phyloP scores from a whole-genome alignment of 2,113 vertebrate species.

The Triplophysa rosa region DNA sequence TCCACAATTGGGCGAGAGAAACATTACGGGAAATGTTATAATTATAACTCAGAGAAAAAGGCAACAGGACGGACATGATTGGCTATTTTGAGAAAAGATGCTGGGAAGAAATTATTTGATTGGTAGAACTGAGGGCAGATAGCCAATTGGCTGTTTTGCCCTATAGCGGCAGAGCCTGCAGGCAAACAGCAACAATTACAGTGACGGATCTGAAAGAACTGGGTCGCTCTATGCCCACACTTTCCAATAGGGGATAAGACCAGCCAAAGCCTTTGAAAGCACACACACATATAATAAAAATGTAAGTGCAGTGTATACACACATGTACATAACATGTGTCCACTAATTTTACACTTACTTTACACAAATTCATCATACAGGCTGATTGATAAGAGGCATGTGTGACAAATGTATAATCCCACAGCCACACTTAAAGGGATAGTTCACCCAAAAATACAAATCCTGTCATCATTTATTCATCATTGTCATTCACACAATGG shows the following conservation, averaged over 20 bases:
- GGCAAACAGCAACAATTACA: slow-evolving; percentile 74
- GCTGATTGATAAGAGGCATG: neutral
- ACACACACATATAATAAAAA: slow-evolving; percentile 37
- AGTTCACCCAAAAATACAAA: no score
- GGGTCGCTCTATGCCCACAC: slow-evolving; percentile 70
- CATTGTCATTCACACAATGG: no score
- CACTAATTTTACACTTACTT: neutral
- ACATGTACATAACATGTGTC: slow-evolving; percentile 35
- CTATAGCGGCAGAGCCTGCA: slow-evolving; percentile 52
- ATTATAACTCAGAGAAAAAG: neutral
- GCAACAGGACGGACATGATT: slow-evolving; percentile 1
- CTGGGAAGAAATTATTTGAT: slow-evolving; percentile 20
- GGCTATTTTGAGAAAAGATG: slow-evolving; percentile 23
- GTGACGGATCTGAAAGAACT: slow-evolving; percentile 78
- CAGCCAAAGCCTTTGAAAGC: slow-evolving; percentile 67
- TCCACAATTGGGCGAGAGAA: neutral
- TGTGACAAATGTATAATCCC: no score
- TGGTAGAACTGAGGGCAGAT: slow-evolving; percentile 43
- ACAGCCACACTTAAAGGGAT: no score
- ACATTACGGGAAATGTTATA: neutral
- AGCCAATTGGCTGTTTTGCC: slow-evolving; percentile 36
- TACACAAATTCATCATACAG: neutral
- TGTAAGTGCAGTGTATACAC: neutral
- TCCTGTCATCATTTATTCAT: no score
- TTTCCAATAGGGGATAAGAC: slow-evolving; percentile 72